Percentiles rank a stretch among this genome's conserved stretches.
These are phyloP conservation scores for Chrysocyon brachyurus DNA, from an alignment of 2,797 vertebrate species.

Conservation along the genomic window DNA sequence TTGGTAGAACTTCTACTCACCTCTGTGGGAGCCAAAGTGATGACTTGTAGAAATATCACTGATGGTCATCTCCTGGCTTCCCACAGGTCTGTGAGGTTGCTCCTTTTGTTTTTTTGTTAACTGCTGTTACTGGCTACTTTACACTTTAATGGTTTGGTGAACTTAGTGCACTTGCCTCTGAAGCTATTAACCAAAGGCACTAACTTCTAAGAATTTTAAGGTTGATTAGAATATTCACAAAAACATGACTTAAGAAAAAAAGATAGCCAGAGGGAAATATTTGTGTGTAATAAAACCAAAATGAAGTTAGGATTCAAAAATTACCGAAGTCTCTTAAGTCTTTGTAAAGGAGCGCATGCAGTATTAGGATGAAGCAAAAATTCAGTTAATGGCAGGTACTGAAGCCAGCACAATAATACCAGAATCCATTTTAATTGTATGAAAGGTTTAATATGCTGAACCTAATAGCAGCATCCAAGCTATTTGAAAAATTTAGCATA, in stretches of 20 bases:
- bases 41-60: fast-evolving
- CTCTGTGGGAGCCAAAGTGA: fast-evolving
- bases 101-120: background rate
- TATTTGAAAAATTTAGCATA: conserved; percentile 9
- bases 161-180: background rate
- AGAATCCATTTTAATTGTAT: conserved; percentile 48
- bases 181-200: conserved; percentile 1
- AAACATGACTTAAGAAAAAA: background rate
- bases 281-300: conserved; percentile 55
- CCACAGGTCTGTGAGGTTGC: too few species aligned
- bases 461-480: background rate
- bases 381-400: background rate
- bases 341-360: conserved; percentile 6
- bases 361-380: conserved; percentile 1
- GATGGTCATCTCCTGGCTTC: background rate
- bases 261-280: conserved; percentile 30
- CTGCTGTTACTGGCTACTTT: background rate
- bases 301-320: conserved; percentile 44
- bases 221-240: conserved; percentile 2
- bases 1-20: background rate
- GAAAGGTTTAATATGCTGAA: conserved; percentile 9
- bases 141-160: background rate
- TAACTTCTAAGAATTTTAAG: conserved; percentile 49
- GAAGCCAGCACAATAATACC: background rate
- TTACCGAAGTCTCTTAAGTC: conserved; percentile 21